Conservation (phyloP, 1,140 invertebrate genomes). For the Tetranychus cinnabarinus region DNA sequence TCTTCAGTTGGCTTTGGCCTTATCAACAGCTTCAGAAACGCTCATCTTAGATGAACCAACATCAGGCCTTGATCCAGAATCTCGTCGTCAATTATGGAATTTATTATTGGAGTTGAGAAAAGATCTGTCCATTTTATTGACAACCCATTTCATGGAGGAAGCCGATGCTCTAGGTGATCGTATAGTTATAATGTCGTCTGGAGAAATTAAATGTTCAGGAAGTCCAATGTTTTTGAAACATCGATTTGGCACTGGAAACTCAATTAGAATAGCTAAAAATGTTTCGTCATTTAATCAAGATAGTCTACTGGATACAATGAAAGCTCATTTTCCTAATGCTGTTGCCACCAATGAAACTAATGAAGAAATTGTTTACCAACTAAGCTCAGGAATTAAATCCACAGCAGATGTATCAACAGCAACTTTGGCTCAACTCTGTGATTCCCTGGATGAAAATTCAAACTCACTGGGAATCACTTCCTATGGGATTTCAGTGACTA, state of each 20-base stretch:
- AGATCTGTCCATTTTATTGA: background rate
- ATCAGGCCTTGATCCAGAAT: slow-evolving; percentile 29
- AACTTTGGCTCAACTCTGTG: slow-evolving; percentile 33
- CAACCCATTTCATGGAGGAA: slow-evolving; percentile 37
- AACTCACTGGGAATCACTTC: slow-evolving; percentile 36
- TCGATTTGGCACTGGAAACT: slow-evolving; percentile 42
- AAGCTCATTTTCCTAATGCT: slow-evolving; percentile 2
- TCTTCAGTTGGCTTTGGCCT: slow-evolving; percentile 61
- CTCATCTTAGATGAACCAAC: slow-evolving; percentile 33
- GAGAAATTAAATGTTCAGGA: slow-evolving; percentile 44
- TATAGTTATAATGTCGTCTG: slow-evolving; percentile 67
- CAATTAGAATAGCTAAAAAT: background rate
- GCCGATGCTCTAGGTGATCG: slow-evolving; percentile 63
- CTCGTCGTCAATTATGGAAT: slow-evolving; percentile 25
- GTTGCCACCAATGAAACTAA: slow-evolving; percentile 7
- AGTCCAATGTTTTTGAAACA: slow-evolving; percentile 38
- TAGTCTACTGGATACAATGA: background rate
- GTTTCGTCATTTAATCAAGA: background rate
- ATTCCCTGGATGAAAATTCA: slow-evolving; percentile 33
- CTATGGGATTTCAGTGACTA: slow-evolving; percentile 52
- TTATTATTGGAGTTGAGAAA: slow-evolving; percentile 3
- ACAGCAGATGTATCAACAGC: slow-evolving; percentile 7
- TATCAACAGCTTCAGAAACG: slow-evolving; percentile 35
- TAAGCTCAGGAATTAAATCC: background rate
- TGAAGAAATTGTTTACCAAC: slow-evolving; percentile 30